Evolutionary conservation across 2,888 invertebrate species (phyloP).

Genomic region (Lacanobia oleracea): DNA sequence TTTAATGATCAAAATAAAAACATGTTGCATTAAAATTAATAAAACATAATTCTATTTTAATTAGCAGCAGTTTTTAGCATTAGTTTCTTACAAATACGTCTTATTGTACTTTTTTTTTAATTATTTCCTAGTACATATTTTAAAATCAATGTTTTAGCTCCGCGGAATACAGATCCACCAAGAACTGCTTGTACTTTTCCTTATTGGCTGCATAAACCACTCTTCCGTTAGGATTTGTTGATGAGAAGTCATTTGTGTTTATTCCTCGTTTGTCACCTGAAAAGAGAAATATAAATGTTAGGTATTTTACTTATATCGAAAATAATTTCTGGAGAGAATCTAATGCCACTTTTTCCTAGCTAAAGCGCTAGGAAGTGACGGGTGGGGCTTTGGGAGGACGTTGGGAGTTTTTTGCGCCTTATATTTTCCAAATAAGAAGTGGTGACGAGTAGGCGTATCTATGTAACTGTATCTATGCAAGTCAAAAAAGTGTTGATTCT

Average conservation of each 20-base stretch:
- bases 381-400: too few relatives aligned
- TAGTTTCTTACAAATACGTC: not conserved
- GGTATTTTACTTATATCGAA: too few relatives aligned
- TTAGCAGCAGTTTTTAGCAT: not conserved
- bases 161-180: constrained; percentile 74
- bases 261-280: constrained; percentile 73
- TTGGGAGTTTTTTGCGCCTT: too few relatives aligned
- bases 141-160: constrained; percentile 45
- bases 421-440: too few relatives aligned
- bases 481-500: too few relatives aligned
- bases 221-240: constrained; percentile 69
- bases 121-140: not conserved
- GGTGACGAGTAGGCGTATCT: too few relatives aligned
- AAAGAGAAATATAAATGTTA: constrained; percentile 40
- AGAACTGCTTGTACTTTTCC: constrained; percentile 70
- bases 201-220: constrained; percentile 65
- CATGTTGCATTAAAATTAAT: not conserved
- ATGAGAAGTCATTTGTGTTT: constrained; percentile 71
- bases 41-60: not conserved
- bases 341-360: too few relatives aligned
- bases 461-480: too few relatives aligned
- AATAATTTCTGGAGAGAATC: too few relatives aligned
- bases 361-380: too few relatives aligned
- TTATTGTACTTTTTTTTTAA: not conserved
- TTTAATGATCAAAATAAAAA: too few relatives aligned